Conservation (phyloP, 2,113 vertebrate genomes). For the Haemorhous mexicanus region DNA sequence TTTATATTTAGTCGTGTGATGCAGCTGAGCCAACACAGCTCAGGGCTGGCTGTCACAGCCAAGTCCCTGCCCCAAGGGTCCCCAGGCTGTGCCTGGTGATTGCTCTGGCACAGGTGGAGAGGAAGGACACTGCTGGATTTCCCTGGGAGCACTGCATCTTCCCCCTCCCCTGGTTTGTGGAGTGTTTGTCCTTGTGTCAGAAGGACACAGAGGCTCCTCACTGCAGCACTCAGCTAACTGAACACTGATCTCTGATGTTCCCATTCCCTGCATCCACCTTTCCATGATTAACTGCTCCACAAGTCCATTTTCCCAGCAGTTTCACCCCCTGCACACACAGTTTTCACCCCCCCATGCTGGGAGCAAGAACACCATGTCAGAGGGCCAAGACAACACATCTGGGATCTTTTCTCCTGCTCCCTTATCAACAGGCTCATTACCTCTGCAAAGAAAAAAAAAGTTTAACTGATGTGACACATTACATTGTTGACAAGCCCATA, state of each 20-base stretch:
- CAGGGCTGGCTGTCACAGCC: not conserved
- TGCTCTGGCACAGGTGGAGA: not conserved
- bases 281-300: not conserved
- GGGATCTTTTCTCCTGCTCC: not conserved
- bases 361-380: not conserved
- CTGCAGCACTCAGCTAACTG: not conserved
- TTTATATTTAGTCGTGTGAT: not conserved
- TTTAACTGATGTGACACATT: slow-evolving; percentile 43
- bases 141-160: not conserved
- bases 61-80: not conserved
- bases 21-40: not conserved
- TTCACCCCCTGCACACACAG: not conserved
- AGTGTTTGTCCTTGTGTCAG: not conserved
- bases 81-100: not conserved
- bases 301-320: not conserved
- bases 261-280: not conserved
- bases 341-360: not conserved
- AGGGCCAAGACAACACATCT: not conserved
- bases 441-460: not conserved
- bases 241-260: not conserved
- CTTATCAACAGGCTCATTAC: not conserved
- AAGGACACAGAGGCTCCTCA: not conserved
- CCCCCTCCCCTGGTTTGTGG: not conserved
- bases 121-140: not conserved
- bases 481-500: slow-evolving; percentile 43